Base-by-base conservation (phyloP, 1,140 invertebrate genomes). In the Aphidius gifuensis region DNA sequence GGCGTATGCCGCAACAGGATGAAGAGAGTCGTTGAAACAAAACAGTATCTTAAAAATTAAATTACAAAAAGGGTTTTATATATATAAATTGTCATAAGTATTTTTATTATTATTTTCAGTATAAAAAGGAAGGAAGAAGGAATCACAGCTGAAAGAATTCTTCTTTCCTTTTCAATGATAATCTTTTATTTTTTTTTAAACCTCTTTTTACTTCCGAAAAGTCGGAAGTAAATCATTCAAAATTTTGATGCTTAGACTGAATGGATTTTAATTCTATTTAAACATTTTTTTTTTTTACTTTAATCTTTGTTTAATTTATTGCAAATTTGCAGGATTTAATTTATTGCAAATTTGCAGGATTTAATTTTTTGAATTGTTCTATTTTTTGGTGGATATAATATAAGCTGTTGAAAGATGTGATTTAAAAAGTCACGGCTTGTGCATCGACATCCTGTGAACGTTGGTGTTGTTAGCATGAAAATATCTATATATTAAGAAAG, bases 361-460 rank as follows among this genome's bases (percentile, higher is more conserved):
- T 4, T 32, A 32, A 32, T 32, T 32, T 32, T 32, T 32, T 32
- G 23, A 4, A 32, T 32, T 32, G 23, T 32, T 32, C 4, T 32
- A 4, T 3, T 32, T 32, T 1, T 32, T 32, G 23, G 16, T 16
- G 23, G 23, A 3, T 32, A 32, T 2, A 3, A 32, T 32, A 3
- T 32, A 32, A 32, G 4, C 23, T 32, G 23, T 32, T 32, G 4
- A 32, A 3, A 32, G 23, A 32, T 32, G 2, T 32, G 23, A 39
- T 48, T 23, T 16, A 39, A 60, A 21, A 55, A 65, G 72, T 73
- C 66, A 74, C 69, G 71, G 69, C 48, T 63, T 65, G 64, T 73
- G 72, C 65, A 6, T 65, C 64, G 60, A 71, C 67, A 68, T 74
- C 72, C 72, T 72, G 60, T 66, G 71, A 71, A 73, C 68, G 62